These are phyloP conservation scores for Dunckerocampus dactyliophorus DNA, from an alignment of 2,113 vertebrate genomes.

Conservation along the genomic window DNA sequence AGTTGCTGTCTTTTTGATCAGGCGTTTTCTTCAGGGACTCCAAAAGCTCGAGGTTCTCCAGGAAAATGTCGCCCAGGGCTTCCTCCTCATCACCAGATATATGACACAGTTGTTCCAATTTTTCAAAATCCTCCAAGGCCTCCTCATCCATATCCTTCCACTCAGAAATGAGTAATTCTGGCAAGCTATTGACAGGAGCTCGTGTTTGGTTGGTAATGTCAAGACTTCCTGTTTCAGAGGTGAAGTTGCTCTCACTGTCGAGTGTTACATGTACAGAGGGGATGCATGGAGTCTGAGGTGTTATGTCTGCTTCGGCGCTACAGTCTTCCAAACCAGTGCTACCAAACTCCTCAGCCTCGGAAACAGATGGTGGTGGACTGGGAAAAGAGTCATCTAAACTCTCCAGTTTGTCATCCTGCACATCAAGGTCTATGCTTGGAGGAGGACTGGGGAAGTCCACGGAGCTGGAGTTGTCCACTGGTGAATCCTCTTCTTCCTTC, in stretches of 20 bases:
- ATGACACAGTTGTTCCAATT: constrained; percentile 74
- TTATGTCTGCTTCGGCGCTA: constrained; percentile 40
- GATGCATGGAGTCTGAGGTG: constrained; percentile 52
- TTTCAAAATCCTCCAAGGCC: constrained; percentile 77
- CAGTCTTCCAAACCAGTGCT: constrained; percentile 58
- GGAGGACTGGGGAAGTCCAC: constrained; percentile 71
- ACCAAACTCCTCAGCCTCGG: constrained; percentile 58
- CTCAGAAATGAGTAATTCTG: constrained; percentile 75
- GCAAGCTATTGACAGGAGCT: constrained; percentile 58
- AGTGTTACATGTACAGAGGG: constrained; percentile 53
- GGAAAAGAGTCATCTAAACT: constrained; percentile 71
- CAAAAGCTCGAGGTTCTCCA: constrained; percentile 73
- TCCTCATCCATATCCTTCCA: constrained; percentile 79
- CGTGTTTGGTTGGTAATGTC: constrained; percentile 44
- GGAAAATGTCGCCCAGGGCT: constrained; percentile 67
- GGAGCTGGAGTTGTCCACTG: constrained; percentile 65
- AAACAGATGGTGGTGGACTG: constrained; percentile 64
- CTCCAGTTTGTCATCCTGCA: constrained; percentile 69
- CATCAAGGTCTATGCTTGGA: constrained; percentile 63
- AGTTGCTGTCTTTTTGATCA: constrained; percentile 47
- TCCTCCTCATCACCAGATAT: constrained; percentile 76
- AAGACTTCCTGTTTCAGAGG: constrained; percentile 32
- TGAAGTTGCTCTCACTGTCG: constrained; percentile 36
- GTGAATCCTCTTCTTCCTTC: constrained; percentile 34
- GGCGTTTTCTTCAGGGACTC: constrained; percentile 73